Evolutionary conservation across 2,888 invertebrate genomes (phyloP), one percentile per base, ranked within the genome.

Genomic region (Zelleria hepariella): DNA sequence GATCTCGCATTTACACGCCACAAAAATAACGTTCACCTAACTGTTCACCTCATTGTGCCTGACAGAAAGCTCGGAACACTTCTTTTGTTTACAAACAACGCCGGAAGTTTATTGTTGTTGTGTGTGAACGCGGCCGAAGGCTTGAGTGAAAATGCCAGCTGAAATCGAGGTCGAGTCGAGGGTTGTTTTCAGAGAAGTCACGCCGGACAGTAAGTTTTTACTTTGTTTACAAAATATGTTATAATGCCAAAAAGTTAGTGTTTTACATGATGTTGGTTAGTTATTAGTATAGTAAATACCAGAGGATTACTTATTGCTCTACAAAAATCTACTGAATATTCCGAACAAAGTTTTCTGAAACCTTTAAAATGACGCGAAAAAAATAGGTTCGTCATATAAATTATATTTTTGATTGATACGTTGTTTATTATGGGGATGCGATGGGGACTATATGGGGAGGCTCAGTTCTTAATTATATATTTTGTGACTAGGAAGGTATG

Each of bases 171-270:
- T 64, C 24, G 60, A 75, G 63, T 71, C 75, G 24, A 77, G 72
- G 66, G 77, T 87, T 61, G 76, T 86, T 49, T 74, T 82, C 49
- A 75, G 80, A 48, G 80, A 86, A 69, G 79, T 87, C 47, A 87
- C 87, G 21, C 83, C 86, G 57, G 87, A 87, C 64, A 74, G 87
- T 87, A 67, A 86, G 86, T 80, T n/a, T 20, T 26, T 15, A 2
- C 23, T 23, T 5, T 24, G 5, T 24, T 52, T 24, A 20, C 8
- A 48, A 48, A 32, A n/a, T n/a, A 10, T 32, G 32, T 32, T 32
- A 32, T 32, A 7, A 7, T 32, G 10, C 32, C 10, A 5, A 7
- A 32, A 32, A 32, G 5, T 32, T 7, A 32, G 32, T 32, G 10
- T 32, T 32, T 5, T 32, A 10, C 10, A 32, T 7, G 10, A 32